Percentiles rank a stretch among this genome's conserved stretches.
Conservation (phyloP, 2,113 vertebrate species). For the Glaucidium brasilianum region DNA sequence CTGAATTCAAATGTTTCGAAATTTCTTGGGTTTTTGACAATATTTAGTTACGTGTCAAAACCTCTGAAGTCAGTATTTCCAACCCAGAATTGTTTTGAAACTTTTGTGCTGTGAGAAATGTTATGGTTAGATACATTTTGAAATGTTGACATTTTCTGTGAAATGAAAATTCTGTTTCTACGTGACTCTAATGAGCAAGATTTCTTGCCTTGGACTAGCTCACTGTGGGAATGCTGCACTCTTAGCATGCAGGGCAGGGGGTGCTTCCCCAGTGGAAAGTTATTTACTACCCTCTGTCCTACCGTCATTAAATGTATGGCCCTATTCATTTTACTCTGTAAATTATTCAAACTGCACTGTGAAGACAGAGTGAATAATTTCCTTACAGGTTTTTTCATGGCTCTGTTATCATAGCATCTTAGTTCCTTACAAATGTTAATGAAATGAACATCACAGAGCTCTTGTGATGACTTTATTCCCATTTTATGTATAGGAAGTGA, state of each 20-base stretch:
- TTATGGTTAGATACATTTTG: neutral
- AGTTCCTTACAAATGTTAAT: conserved; percentile 8
- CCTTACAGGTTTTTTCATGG: neutral
- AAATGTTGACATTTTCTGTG: neutral
- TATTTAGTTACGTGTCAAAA: neutral
- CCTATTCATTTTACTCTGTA: neutral
- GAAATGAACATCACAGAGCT: conserved; percentile 1
- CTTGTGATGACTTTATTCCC: conserved; percentile 13
- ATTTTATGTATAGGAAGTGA: conserved; percentile 4
- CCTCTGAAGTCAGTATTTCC: neutral
- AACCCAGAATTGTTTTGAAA: neutral
- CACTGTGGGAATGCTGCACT: neutral
- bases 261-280: neutral
- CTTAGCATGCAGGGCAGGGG: neutral
- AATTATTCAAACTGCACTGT: neutral
- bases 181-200: neutral
- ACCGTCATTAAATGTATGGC: neutral
- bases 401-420: neutral
- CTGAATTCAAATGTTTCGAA: neutral
- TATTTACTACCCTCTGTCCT: neutral
- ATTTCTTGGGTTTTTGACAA: neutral
- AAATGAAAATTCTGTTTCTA: neutral
- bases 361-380: neutral
- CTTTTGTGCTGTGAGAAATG: neutral
- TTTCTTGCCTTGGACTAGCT: neutral